phyloP scores from a whole-genome alignment of 2,888 invertebrate genomes.

The Polietes domitor region DNA sequence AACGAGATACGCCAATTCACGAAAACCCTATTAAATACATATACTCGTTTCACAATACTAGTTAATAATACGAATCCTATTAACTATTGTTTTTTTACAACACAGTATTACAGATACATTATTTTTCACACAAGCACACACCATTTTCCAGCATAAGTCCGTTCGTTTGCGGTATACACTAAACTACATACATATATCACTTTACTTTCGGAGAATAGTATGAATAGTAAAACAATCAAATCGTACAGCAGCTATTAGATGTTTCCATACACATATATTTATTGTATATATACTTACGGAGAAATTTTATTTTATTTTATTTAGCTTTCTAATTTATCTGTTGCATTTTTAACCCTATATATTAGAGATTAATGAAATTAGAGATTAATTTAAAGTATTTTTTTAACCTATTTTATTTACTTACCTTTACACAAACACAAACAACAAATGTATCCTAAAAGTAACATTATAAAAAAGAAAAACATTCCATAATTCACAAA shows the following conservation, averaged over 20 bases:
- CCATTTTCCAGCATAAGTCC: neutral
- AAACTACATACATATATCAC: neutral
- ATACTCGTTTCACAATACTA: too few relatives aligned
- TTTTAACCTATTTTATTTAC: neutral
- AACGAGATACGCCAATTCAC: too few relatives aligned
- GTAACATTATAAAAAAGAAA: neutral
- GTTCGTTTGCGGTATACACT: neutral
- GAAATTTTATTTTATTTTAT: neutral
- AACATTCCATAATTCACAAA: constrained; percentile 33
- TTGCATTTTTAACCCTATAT: neutral
- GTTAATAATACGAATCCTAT: too few relatives aligned
- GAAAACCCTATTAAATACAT: too few relatives aligned
- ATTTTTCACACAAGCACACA: neutral
- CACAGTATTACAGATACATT: neutral
- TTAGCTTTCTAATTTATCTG: neutral
- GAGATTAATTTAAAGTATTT: constrained; percentile 25
- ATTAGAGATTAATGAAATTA: constrained; percentile 24
- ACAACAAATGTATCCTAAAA: neutral
- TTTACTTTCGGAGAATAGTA: neutral
- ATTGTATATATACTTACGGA: constrained; percentile 3
- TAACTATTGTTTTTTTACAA: neutral
- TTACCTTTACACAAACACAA: neutral
- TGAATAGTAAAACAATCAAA: neutral
- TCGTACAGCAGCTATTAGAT: neutral
- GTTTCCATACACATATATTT: neutral